Percentiles rank a stretch among this genome's conserved stretches.
These are phyloP conservation scores for Cerastis rubricosa DNA, from an alignment of 2,888 invertebrate species.

Conservation along the genomic window DNA sequence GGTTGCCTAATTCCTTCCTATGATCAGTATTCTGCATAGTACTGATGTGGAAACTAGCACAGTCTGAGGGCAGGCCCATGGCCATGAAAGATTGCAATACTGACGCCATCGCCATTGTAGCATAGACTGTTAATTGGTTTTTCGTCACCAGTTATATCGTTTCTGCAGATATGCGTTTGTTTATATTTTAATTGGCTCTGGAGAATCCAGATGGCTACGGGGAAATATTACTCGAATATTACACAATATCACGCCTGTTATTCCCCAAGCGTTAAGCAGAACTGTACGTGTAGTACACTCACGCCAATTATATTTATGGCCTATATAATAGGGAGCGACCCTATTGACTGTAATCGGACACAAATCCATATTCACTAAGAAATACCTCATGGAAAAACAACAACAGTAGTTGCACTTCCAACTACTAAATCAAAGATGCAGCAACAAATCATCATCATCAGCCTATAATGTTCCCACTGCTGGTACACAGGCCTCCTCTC, in stretches of 20 bases:
- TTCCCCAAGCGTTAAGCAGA: background rate
- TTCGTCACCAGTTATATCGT: conserved; percentile 1
- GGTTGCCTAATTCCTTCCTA: background rate
- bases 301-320: background rate
- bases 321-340: background rate
- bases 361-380: background rate
- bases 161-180: background rate
- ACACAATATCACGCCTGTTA: background rate
- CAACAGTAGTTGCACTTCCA: no score
- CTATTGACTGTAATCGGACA: background rate
- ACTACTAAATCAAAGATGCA: no score
- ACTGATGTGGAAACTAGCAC: conserved; percentile 9
- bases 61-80: background rate
- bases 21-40: conserved; percentile 12
- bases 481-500: no score
- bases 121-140: conserved; percentile 2
- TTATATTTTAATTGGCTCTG: conserved; percentile 19
- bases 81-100: conserved; percentile 1
- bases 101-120: background rate
- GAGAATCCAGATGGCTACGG: background rate
- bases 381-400: background rate
- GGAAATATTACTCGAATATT: background rate
- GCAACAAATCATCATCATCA: no score
- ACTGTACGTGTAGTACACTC: background rate
- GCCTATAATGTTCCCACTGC: no score